Evolutionary conservation across 1,140 invertebrate genomes (phyloP), one percentile per base, ranked within the genome.

Genomic region (Panulirus ornatus): DNA sequence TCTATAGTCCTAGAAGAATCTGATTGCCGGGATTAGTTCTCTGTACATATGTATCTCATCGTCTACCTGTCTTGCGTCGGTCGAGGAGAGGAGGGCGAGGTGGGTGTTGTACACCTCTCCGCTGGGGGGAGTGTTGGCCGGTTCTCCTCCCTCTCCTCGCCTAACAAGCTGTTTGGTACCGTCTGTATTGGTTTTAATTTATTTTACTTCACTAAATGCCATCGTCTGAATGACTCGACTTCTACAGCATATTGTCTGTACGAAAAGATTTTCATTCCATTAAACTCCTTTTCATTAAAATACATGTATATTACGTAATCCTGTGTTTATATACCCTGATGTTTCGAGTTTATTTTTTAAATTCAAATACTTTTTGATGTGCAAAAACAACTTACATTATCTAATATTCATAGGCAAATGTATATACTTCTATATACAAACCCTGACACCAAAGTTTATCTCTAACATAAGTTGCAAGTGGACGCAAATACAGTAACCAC

Each of bases 271-370:
- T 42, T 63, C 84, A 86, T 76, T 86, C 71, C 84, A 86, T 76
- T 86, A 76, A 51, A 70, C 40, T 84, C 71, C 66, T 71, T 70
- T 75, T 76, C 34, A 63, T 78, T 78, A 27, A 87, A 87, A 58
- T 84, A 84, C 16, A 76, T 44, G 36, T 66, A 66, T 11, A 66
- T 30, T 66, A 16, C 3, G 8, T 66, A 30, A 66, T 30, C 8
- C 1, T 0, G 5, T 30, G 1, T 30, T 66, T 34, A 6, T 30
- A n/a, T 30, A 30, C 6, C n/a, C 6, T 66, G 3, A 11, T 47
- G 44, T 47, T 47, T 47, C 44, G 8, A 47, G 44, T 47, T 47
- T 47, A 0, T 16, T 47, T 16, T 47, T 47, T 16, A 47, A 47
- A n/a, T n/a, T 16, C 44, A 47, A 1, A 16, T 47, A 11, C 16